Evolutionary conservation across 1,140 invertebrate species (phyloP).

Genomic region (Fragariocoptes setiger): DNA sequence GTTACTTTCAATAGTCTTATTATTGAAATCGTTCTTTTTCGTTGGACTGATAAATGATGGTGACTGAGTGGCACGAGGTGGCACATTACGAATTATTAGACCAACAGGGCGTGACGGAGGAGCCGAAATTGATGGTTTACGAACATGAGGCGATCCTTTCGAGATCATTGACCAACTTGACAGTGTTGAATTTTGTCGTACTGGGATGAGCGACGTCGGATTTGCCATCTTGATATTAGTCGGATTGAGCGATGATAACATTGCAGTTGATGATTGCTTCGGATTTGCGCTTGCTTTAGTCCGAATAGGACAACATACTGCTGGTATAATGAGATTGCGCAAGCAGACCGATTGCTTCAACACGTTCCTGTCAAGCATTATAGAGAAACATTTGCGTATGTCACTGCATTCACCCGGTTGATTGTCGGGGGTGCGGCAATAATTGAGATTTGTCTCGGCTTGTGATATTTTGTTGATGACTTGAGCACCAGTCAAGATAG

Average conservation of each 20-base stretch:
- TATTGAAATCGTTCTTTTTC: neutral
- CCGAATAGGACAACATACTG: slow-evolving; percentile 53
- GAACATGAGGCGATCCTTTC: no score
- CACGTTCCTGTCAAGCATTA: slow-evolving; percentile 44
- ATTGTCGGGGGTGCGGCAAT: slow-evolving; percentile 31
- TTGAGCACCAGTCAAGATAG: neutral
- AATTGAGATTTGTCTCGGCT: slow-evolving; percentile 1
- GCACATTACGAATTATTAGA: no score
- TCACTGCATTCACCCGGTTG: slow-evolving; percentile 47
- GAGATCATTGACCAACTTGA: no score
- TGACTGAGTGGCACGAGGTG: no score
- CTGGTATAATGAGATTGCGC: slow-evolving; percentile 58
- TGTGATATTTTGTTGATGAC: neutral
- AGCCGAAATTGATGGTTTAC: neutral
- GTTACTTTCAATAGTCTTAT: no score
- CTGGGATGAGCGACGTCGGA: no score
- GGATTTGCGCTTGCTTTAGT: no score
- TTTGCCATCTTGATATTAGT: no score
- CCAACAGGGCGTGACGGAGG: slow-evolving; percentile 5
- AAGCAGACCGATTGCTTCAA: slow-evolving; percentile 59
- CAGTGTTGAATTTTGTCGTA: no score
- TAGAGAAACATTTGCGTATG: slow-evolving; percentile 49
- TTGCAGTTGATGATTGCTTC: no score
- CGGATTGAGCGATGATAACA: no score
- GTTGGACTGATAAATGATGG: no score